Conservation (phyloP, 2,888 invertebrate species). For the Diarsia dahlii region DNA sequence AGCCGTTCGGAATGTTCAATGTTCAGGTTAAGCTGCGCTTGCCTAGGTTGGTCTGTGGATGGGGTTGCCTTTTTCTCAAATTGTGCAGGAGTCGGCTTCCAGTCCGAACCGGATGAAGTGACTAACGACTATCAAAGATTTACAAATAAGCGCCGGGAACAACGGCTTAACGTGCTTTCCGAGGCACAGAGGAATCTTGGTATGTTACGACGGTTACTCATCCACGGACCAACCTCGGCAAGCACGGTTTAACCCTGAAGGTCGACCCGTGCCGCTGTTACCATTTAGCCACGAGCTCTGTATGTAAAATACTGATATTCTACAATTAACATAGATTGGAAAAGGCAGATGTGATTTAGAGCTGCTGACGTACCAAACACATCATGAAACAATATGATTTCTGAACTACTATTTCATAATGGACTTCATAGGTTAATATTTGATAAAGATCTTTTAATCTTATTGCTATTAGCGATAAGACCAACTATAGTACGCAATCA, state of each 20-base stretch:
- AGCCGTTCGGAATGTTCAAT: neutral
- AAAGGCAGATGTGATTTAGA: neutral
- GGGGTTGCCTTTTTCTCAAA: no score
- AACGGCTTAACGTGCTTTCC: no score
- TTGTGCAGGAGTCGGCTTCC: no score
- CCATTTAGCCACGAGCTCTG: no score
- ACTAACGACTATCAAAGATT: no score
- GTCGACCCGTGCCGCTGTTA: no score
- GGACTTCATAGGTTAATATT: neutral
- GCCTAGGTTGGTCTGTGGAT: neutral
- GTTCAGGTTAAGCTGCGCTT: neutral
- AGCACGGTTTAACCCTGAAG: no score
- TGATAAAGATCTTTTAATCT: neutral
- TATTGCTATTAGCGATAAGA: constrained; percentile 2
- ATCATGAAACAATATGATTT: neutral
- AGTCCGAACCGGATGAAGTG: no score
- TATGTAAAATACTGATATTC: neutral
- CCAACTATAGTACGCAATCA: neutral
- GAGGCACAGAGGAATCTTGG: no score
- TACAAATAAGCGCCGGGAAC: no score
- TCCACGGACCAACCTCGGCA: no score
- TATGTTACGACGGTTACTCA: no score
- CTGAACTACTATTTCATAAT: neutral
- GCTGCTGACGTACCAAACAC: neutral
- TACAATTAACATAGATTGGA: neutral